phyloP scores from a whole-genome alignment of 1,140 invertebrate genomes.

The Notospermus geniculatus region DNA sequence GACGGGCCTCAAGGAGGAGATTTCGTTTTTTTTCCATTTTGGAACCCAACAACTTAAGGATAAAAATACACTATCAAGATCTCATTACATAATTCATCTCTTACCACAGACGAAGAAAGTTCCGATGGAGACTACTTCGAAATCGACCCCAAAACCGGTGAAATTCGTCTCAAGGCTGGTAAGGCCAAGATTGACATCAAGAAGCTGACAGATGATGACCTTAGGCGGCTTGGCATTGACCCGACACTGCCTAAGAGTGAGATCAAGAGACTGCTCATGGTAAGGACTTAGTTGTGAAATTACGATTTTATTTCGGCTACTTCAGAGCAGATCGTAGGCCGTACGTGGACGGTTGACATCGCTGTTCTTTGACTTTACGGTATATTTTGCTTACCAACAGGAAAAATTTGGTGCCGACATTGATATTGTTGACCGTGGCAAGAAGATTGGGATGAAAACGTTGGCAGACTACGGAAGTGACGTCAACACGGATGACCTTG shows the following conservation, averaged over 20 bases:
- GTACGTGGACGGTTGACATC: no score
- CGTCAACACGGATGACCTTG: constrained; percentile 48
- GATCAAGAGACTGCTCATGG: constrained; percentile 48
- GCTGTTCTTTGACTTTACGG: no score
- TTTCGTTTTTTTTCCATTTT: no score
- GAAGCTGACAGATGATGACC: constrained; percentile 49
- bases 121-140: constrained; percentile 51
- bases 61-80: no score
- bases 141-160: constrained; percentile 41
- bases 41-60: no score
- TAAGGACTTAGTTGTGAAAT: no score
- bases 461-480: constrained; percentile 46
- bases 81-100: no score
- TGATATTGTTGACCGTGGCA: constrained; percentile 35
- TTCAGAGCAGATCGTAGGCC: no score
- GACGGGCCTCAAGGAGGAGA: no score
- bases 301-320: no score
- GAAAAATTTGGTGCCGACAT: constrained; percentile 51
- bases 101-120: constrained; percentile 24
- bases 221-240: constrained; percentile 47
- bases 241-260: constrained; percentile 47
- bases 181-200: constrained; percentile 52
- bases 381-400: no score
- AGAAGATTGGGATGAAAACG: constrained; percentile 42
- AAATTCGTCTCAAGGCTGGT: constrained; percentile 44